Evolutionary conservation across 2,113 vertebrate species (phyloP).

Genomic region (Siphamia tubifer): DNA sequence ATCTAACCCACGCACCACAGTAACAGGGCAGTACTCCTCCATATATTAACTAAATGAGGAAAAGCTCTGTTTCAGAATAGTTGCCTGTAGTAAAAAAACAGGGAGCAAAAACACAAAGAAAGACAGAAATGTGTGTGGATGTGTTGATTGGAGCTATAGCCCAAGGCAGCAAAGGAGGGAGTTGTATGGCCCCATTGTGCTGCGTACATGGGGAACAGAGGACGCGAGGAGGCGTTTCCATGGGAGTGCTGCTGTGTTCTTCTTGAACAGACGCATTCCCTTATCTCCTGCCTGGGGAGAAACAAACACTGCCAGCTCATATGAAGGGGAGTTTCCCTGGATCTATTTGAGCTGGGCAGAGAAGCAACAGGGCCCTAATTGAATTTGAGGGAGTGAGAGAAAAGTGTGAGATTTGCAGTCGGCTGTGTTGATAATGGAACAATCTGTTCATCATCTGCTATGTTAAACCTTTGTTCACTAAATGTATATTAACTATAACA

Average conservation of each 20-base stretch:
- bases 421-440: slow-evolving; percentile 25
- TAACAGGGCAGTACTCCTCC: background rate
- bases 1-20: background rate
- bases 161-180: slow-evolving; percentile 8
- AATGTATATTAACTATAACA: slow-evolving; percentile 10
- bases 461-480: background rate
- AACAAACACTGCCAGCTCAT: slow-evolving; percentile 71
- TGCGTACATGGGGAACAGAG: slow-evolving; percentile 21
- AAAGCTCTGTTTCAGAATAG: background rate
- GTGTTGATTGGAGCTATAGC: slow-evolving; percentile 27
- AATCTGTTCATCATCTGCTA: background rate
- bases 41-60: background rate
- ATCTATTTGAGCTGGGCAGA: slow-evolving; percentile 60
- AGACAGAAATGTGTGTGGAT: slow-evolving; percentile 12
- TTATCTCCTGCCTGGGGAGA: slow-evolving; percentile 67
- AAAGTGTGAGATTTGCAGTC: slow-evolving; percentile 20
- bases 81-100: background rate
- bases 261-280: slow-evolving; percentile 53
- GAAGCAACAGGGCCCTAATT: slow-evolving; percentile 69
- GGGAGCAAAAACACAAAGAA: background rate
- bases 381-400: slow-evolving; percentile 60
- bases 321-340: slow-evolving; percentile 64
- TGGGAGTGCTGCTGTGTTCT: slow-evolving; percentile 61
- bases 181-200: slow-evolving; percentile 16
- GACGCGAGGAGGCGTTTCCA: slow-evolving; percentile 59